Evolutionary conservation across 64 coral and sea anemone genomes (phyloP), one percentile per base, ranked within the genome.

Genomic region (Dendrophyllia cribrosa): DNA sequence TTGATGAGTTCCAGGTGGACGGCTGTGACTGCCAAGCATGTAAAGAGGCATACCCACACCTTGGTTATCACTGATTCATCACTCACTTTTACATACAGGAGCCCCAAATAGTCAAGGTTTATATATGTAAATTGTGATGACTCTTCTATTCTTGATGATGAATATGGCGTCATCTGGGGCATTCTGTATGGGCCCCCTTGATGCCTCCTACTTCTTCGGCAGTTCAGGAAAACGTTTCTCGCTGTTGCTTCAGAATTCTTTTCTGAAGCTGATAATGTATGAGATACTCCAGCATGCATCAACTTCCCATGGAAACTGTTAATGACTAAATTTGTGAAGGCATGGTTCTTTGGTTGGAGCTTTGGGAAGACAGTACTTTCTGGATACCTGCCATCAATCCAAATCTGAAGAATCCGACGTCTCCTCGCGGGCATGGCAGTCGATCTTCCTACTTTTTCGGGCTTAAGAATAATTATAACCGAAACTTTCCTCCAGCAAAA

Each of bases 11-110:
- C 75, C 56, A 90, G 66, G 53, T 79, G 88, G 23, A 70, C 59
- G 75, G 79, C 90, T 43, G 69, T 58, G 47, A 85, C 79, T 50
- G 90, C 79, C 66, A 92, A 49, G 74, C 70, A 85, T 34, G 90
- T 92, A 76, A 92, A 92, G 3, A 92, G 90, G 66, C 90, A 85
- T 26, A 85, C 43, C 89, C 78, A 91, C 25, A 91, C 89, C 75
- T 91, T 91, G 16, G 50, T 69, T 22, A 26, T 70, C 49, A 47
- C 77, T 49, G 45, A 74, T 50, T 53, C 43, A 52, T 51, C 7
- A 71, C 64, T 78, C 43, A 61, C 47, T 89, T 58, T 76, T 17
- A 89, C 75, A 72, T 89, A 62, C 24, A 77, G 43, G 58, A 66
- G 88, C 66, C 73, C 88, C 47, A 90, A 21, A 50, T 90, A 79